Conservation (phyloP, 1,140 invertebrate genomes). For the Zaprionus gabonicus region DNA sequence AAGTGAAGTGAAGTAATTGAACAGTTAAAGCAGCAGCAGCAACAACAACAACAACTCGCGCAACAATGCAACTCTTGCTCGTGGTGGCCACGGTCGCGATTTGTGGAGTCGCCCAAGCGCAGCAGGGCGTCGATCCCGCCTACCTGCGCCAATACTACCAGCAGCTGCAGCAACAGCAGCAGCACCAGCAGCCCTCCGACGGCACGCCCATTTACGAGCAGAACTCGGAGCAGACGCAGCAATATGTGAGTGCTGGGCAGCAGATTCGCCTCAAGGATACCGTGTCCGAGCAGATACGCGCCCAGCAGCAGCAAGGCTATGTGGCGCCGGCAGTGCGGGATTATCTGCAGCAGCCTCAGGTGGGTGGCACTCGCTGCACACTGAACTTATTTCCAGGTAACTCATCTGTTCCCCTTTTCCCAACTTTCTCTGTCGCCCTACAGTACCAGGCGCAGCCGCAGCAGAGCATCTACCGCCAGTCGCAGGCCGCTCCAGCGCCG, state of each 20-base stretch:
- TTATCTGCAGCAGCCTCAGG: slow-evolving; percentile 74
- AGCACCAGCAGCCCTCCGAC: slow-evolving; percentile 63
- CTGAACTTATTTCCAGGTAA: not conserved
- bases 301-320: slow-evolving; percentile 72
- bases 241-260: slow-evolving; percentile 75
- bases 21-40: slow-evolving; percentile 12
- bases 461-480: slow-evolving; percentile 67
- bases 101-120: slow-evolving; percentile 56
- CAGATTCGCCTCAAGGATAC: slow-evolving; percentile 81
- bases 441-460: slow-evolving; percentile 78
- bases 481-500: slow-evolving; percentile 56
- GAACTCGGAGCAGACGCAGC: slow-evolving; percentile 80
- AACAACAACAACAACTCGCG: slow-evolving; percentile 14
- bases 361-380: slow-evolving; percentile 20
- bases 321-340: slow-evolving; percentile 77
- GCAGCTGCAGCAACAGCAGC: slow-evolving; percentile 72
- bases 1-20: slow-evolving; percentile 31
- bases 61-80: slow-evolving; percentile 66
- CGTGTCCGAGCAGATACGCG: slow-evolving; percentile 77
- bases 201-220: slow-evolving; percentile 83
- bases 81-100: slow-evolving; percentile 71
- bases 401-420: too few relatives aligned
- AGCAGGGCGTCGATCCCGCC: slow-evolving; percentile 81
- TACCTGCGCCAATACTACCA: slow-evolving; percentile 83
- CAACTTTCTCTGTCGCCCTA: not conserved